Conservation (phyloP, 2,113 vertebrate species). For the Tenebrosternarchus preto region DNA sequence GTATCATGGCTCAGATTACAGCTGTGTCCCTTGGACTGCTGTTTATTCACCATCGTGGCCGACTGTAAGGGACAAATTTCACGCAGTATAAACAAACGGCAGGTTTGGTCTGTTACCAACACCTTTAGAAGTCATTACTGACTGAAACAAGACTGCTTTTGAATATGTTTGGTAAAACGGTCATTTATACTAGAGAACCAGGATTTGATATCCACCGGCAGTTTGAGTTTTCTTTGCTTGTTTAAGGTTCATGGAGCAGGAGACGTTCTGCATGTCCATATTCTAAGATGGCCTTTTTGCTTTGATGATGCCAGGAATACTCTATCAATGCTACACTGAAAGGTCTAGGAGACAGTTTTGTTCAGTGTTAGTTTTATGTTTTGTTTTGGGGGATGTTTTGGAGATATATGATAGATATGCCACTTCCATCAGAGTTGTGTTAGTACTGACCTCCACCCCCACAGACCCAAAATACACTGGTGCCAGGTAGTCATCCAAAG, state of each 20-base stretch:
- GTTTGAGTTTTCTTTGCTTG: background rate
- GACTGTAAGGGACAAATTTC: background rate
- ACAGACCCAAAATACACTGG: no score
- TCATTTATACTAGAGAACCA: background rate
- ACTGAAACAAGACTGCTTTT: no score
- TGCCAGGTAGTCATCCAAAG: background rate
- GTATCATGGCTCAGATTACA: background rate
- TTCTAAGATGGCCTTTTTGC: background rate
- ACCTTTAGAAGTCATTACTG: no score
- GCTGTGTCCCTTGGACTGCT: background rate
- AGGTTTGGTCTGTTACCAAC: background rate
- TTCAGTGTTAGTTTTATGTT: background rate
- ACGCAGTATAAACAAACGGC: background rate
- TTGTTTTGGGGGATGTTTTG: background rate
- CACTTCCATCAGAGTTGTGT: background rate
- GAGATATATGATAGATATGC: background rate
- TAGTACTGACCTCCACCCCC: background rate
- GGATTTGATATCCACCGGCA: no score
- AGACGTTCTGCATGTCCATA: background rate
- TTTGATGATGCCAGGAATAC: slow-evolving; percentile 2
- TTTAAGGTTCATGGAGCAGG: background rate
- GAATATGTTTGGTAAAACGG: background rate
- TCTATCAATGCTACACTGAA: background rate
- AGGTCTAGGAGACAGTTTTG: background rate
- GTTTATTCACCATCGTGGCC: background rate